Evolutionary conservation across 1,140 invertebrate species (phyloP).

Genomic region (Caenorhabditis tropicalis): DNA sequence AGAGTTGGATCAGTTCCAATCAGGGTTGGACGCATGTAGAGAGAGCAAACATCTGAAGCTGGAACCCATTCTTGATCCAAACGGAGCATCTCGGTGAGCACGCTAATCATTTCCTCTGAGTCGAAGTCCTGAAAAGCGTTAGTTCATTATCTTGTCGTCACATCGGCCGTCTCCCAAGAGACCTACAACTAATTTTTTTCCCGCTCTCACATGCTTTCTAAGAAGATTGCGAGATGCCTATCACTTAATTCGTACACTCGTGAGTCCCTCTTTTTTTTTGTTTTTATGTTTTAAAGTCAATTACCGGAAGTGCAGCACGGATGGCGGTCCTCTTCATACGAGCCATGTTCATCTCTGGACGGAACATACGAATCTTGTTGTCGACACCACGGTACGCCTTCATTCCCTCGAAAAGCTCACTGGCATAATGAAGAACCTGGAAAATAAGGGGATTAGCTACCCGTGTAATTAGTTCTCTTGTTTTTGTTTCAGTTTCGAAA

Average conservation of each 20-base stretch:
- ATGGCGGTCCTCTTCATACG: conserved; percentile 86
- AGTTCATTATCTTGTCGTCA: background rate
- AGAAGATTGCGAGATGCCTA: background rate
- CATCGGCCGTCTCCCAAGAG: background rate
- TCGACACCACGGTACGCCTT: conserved; percentile 95
- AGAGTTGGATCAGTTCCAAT: conserved; percentile 93
- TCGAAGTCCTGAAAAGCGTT: conserved; percentile 79
- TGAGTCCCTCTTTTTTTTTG: background rate
- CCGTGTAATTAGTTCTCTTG: background rate
- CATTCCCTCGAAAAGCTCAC: conserved; percentile 95
- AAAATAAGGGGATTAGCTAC: background rate
- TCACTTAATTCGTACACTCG: conserved; percentile 5
- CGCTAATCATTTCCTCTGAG: conserved; percentile 84
- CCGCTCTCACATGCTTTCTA: conserved; percentile 14
- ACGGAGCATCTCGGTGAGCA: conserved; percentile 84
- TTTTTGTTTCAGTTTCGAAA: background rate
- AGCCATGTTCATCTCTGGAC: conserved; percentile 92
- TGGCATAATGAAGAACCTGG: conserved; percentile 71
- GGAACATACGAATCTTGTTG: conserved; percentile 89
- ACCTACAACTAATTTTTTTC: conserved; percentile 40
- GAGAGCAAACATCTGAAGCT: conserved; percentile 81
- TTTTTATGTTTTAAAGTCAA: conserved; percentile 57
- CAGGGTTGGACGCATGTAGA: conserved; percentile 94
- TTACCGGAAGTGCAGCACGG: conserved; percentile 83
- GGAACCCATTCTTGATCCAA: conserved; percentile 98